These are phyloP conservation scores for Lissonota sp. DNA, from an alignment of 2,888 invertebrate genomes.

Conservation along the genomic window DNA sequence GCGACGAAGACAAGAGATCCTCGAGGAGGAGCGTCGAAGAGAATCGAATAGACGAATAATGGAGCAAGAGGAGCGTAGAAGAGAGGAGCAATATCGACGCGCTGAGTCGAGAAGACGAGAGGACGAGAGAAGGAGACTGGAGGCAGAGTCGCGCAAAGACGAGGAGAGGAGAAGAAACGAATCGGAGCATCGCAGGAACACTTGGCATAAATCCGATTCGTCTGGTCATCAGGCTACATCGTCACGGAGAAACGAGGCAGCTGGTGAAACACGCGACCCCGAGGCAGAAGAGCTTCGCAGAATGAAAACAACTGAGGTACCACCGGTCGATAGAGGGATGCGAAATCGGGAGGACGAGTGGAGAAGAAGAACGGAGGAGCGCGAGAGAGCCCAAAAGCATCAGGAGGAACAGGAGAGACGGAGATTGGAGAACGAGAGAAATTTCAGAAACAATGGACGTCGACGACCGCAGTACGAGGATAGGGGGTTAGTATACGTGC, in stretches of 20 bases:
- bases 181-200: conserved; percentile 12
- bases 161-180: conserved; percentile 62
- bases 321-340: conserved; percentile 13
- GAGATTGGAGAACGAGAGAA: conserved; percentile 56
- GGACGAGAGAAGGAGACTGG: conserved; percentile 59
- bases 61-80: conserved; percentile 60
- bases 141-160: conserved; percentile 49
- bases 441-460: conserved; percentile 49
- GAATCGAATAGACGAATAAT: conserved; percentile 30
- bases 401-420: conserved; percentile 39
- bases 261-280: conserved; percentile 51
- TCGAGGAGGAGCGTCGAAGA: conserved; percentile 47
- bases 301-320: conserved; percentile 33
- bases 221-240: conserved; percentile 29
- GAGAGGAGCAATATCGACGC: conserved; percentile 68
- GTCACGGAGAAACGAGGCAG: background rate
- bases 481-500: conserved; percentile 42
- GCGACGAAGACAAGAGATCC: conserved; percentile 54
- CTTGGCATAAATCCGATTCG: conserved; percentile 32
- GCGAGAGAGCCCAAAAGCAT: conserved; percentile 54
- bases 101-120: conserved; percentile 66
- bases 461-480: conserved; percentile 50
- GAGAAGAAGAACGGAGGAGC: conserved; percentile 59
- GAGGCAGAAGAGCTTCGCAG: conserved; percentile 57
- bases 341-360: conserved; percentile 49